Base-by-base conservation (phyloP, 2,113 vertebrate genomes). In the Odocoileus virginianus region DNA sequence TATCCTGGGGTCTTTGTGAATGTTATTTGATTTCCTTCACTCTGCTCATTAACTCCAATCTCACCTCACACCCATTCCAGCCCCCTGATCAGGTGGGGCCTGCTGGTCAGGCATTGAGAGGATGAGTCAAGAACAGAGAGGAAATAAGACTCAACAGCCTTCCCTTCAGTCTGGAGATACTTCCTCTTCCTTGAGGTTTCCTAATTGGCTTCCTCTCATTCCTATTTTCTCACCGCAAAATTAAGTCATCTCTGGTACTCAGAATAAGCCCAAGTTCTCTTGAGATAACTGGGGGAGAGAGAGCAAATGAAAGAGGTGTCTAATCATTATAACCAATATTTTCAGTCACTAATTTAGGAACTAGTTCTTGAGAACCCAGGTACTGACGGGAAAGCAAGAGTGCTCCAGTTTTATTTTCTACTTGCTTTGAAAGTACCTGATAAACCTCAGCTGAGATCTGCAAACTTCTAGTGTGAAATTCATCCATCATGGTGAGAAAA, bases 161-260 rank as follows among this genome's bases (percentile, higher is more conserved):
- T 97, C 91, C 91, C 33, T 91, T 96, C 54, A 87, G 97, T 87
- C 67, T 54, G 74, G 28, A 91, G 93, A 91, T 30, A 96, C 93
- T 98, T 98, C 96, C 94, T 98, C 96, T 97, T 97, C 95, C 95
- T 93, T 97, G 91, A 97, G 97, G 97, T 97, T 97, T 97, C 94
- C 97, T 94, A 94, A 93, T 84, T 97, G 94, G 82, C 95, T 91
- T 97, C 91, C 95, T 97, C 82, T 97, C 92, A 97, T 94, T 97
- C 97, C 95, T 90, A 52, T 87, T 94, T 95, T 96, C 76, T 98
- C 94, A 94, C 96, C 97, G 89, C 97, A 98, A 94, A 97, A 97
- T 93, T 95, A 94, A 94, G 83, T 96, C 58, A 87, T 92, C 27
- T 19, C 23, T 88, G 54, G 87, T 95, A 79, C 47, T 96, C 88